phyloP scores from a whole-genome alignment of 64 coral and sea anemone species.

The Hydrozoanthus tunicans region DNA sequence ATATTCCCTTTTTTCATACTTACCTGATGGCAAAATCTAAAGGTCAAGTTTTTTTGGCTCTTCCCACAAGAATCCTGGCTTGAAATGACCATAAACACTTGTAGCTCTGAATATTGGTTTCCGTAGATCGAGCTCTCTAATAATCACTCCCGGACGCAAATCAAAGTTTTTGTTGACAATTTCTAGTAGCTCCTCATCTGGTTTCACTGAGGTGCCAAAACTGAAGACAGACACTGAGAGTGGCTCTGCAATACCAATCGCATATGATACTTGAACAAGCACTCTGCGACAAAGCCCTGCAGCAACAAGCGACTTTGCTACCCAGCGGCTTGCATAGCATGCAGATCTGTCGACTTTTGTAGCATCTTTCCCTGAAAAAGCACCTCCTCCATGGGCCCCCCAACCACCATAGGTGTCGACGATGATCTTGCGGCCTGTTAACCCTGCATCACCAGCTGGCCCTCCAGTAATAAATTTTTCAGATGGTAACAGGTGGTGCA shows the following conservation, averaged over 20 bases:
- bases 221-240: slow-evolving; percentile 91
- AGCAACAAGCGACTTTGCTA: slow-evolving; percentile 92
- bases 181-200: slow-evolving; percentile 77
- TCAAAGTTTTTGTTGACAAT: slow-evolving; percentile 90
- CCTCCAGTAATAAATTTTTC: slow-evolving; percentile 76
- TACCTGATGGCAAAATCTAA: slow-evolving; percentile 7
- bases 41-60: slow-evolving; percentile 70
- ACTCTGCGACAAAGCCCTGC: slow-evolving; percentile 73
- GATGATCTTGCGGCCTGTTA: slow-evolving; percentile 92
- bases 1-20: not conserved
- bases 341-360: slow-evolving; percentile 93
- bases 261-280: slow-evolving; percentile 85
- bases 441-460: slow-evolving; percentile 76
- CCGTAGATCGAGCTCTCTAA: slow-evolving; percentile 76
- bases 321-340: slow-evolving; percentile 86
- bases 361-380: slow-evolving; percentile 93
- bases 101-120: slow-evolving; percentile 87
- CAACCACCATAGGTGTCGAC: slow-evolving; percentile 94
- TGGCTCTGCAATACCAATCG: slow-evolving; percentile 77
- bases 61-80: slow-evolving; percentile 87
- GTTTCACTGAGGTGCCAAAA: slow-evolving; percentile 70
- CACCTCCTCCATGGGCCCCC: slow-evolving; percentile 92
- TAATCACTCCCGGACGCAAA: slow-evolving; percentile 82
- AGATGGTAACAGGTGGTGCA: slow-evolving; percentile 82
- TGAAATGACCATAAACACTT: slow-evolving; percentile 94